These are phyloP conservation scores for Euzophera pinguis DNA, from an alignment of 2,888 invertebrate species.

Conservation along the genomic window DNA sequence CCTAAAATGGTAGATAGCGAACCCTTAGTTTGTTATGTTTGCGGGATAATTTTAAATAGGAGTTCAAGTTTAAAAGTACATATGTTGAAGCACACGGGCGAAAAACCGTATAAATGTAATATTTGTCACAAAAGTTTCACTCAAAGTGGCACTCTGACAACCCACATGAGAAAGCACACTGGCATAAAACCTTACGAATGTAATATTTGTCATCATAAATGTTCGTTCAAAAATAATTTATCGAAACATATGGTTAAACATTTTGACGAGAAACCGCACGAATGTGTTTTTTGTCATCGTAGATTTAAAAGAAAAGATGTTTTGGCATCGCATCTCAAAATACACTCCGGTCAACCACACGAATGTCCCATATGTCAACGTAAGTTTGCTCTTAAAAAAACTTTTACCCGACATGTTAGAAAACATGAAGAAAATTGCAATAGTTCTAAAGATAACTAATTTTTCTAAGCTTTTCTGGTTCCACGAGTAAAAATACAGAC, in stretches of 20 bases:
- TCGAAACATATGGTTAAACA: neutral
- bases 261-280: constrained; percentile 1
- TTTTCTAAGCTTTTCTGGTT: too few species aligned
- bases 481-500: too few species aligned
- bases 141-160: neutral
- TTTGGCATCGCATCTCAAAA: neutral
- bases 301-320: constrained; percentile 1
- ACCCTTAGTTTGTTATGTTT: neutral
- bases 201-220: neutral
- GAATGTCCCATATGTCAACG: constrained; percentile 1
- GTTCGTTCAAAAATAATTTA: neutral
- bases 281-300: neutral
- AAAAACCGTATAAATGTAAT: neutral
- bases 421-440: constrained; percentile 1
- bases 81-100: neutral
- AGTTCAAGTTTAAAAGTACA: neutral
- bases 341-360: neutral
- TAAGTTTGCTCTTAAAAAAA: neutral
- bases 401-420: neutral
- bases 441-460: too few species aligned
- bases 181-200: constrained; percentile 1
- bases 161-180: neutral
- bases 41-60: neutral
- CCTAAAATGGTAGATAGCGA: neutral
- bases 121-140: neutral